A percentile compares a stretch with the other conserved stretches of the same genome.
Conservation (phyloP, 2,888 invertebrate genomes). For the Cataglyphis cursor region DNA sequence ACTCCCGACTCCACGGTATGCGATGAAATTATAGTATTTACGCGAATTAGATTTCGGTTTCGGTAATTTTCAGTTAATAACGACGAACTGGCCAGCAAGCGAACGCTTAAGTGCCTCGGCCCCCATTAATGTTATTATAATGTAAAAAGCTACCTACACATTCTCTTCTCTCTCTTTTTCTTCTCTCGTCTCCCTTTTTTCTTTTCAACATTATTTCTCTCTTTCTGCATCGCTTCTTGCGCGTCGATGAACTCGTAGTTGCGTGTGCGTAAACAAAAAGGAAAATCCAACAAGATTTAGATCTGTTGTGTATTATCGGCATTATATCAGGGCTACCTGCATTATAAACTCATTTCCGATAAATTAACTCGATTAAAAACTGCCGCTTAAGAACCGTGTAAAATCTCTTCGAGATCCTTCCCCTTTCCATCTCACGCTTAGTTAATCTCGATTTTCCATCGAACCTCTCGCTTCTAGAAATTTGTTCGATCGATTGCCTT, state of each 20-base stretch:
- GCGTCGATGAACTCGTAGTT: conserved; percentile 54
- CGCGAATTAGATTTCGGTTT: conserved; percentile 85
- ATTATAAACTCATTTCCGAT: conserved; percentile 84
- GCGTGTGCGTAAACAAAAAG: conserved; percentile 42
- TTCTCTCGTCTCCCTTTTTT: conserved; percentile 23
- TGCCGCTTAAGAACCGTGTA: conserved; percentile 71
- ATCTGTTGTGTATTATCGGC: conserved; percentile 77
- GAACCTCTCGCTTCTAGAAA: conserved; percentile 41
- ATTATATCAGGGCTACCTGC: conserved; percentile 80
- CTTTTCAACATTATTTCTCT: not conserved
- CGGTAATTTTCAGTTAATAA: conserved; percentile 86
- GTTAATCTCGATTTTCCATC: conserved; percentile 31
- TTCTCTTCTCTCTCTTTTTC: conserved; percentile 42
- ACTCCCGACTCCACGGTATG: conserved; percentile 60
- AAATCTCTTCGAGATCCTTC: conserved; percentile 51
- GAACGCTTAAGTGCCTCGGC: conserved; percentile 74
- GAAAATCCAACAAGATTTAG: conserved; percentile 57
- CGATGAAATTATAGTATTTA: conserved; percentile 83
- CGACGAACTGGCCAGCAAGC: conserved; percentile 71
- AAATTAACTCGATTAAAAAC: conserved; percentile 82
- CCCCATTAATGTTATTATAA: conserved; percentile 81
- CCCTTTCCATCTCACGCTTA: conserved; percentile 10
- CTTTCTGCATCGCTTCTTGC: conserved; percentile 29
- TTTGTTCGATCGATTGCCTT: conserved; percentile 53
- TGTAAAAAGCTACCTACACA: conserved; percentile 78